These are phyloP conservation scores for Helicorthomorpha holstii DNA, from an alignment of 1,140 invertebrate species.

Conservation along the genomic window DNA sequence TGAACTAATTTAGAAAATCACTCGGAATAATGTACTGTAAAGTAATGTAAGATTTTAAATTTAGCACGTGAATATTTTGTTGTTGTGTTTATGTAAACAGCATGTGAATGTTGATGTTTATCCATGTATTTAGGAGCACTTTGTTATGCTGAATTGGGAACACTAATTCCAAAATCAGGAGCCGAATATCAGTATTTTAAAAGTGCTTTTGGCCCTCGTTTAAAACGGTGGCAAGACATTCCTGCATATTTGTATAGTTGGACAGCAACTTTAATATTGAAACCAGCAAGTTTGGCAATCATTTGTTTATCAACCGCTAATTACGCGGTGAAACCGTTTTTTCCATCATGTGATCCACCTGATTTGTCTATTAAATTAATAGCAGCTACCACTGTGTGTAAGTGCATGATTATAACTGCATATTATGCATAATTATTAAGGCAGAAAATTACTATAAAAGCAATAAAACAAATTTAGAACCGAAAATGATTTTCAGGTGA, in stretches of 20 bases:
- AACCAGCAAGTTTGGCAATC: constrained; percentile 47
- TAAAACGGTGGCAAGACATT: constrained; percentile 48
- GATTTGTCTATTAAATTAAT: constrained; percentile 42
- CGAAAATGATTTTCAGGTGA: no score
- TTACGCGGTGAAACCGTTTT: constrained; percentile 57
- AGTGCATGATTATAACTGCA: no score
- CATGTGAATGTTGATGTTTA: not conserved
- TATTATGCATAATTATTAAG: no score
- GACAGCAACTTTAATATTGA: constrained; percentile 57
- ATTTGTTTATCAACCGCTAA: constrained; percentile 64
- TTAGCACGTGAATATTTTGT: no score
- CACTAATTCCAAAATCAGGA: constrained; percentile 46
- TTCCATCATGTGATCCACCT: constrained; percentile 51
- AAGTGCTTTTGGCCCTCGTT: constrained; percentile 46
- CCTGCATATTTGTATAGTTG: constrained; percentile 62
- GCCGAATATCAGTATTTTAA: constrained; percentile 66
- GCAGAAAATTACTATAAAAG: no score
- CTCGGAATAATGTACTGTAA: no score
- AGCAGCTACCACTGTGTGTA: constrained; percentile 31
- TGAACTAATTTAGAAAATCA: no score
- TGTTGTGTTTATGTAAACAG: no score
- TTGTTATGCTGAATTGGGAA: constrained; percentile 34
- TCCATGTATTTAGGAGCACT: constrained; percentile 20
- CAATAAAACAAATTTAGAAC: no score
- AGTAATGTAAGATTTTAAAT: no score